phyloP scores from a whole-genome alignment of 2,888 invertebrate genomes.

The Leptodirus hochenwartii region DNA sequence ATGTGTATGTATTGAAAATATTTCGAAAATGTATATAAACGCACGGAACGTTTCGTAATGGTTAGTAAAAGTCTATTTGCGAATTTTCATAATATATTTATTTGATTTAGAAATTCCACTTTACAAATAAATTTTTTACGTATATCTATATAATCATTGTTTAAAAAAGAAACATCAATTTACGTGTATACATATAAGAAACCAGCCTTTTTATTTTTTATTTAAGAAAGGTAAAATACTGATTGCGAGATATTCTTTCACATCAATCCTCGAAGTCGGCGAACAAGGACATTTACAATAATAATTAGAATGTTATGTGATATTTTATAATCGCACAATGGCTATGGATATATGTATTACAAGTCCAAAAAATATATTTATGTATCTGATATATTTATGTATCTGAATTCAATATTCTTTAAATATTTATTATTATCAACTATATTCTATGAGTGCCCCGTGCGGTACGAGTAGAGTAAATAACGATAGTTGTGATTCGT shows the following conservation, averaged over 20 bases:
- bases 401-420: slow-evolving; percentile 14
- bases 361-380: slow-evolving; percentile 27
- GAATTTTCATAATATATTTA: slow-evolving; percentile 19
- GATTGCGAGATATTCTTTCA: slow-evolving; percentile 6
- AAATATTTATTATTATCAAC: slow-evolving; percentile 16
- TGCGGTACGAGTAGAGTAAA: too few relatives aligned
- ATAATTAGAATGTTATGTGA: slow-evolving; percentile 7
- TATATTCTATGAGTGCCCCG: slow-evolving; percentile 15
- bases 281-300: slow-evolving; percentile 11
- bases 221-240: too few relatives aligned
- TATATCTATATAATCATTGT: slow-evolving; percentile 20
- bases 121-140: slow-evolving; percentile 22
- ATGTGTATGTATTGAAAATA: too few relatives aligned
- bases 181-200: slow-evolving; percentile 24
- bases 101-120: slow-evolving; percentile 25
- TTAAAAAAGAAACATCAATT: slow-evolving; percentile 21
- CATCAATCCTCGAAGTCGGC: slow-evolving; percentile 3
- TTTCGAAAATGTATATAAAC: too few relatives aligned
- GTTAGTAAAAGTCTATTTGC: too few relatives aligned
- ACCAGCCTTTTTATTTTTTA: slow-evolving; percentile 25
- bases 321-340: slow-evolving; percentile 17
- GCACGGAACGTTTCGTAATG: neutral
- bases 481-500: too few relatives aligned
- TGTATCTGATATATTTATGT: slow-evolving; percentile 16
- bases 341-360: slow-evolving; percentile 23